Base-by-base conservation (phyloP, 2,888 invertebrate species). In the Microctonus hyperodae region DNA sequence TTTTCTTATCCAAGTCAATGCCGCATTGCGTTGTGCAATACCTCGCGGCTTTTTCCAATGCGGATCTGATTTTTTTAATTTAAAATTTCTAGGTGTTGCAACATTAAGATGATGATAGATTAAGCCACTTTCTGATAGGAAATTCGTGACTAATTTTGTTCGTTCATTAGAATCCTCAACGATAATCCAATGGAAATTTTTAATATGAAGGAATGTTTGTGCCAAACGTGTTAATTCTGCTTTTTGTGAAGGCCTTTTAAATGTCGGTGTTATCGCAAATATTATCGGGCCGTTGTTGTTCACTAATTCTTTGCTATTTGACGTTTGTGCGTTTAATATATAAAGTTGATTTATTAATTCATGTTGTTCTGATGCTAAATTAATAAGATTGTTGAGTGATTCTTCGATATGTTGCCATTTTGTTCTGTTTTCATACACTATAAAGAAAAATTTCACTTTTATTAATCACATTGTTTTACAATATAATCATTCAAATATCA, bases 241-340 rank as follows among this genome's bases (percentile, higher is more conserved):
- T 84, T 96, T 96, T 85, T 98, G 97, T 33, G 93, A 93, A 48
- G 93, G 90, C 69, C 97, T 88, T 28, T 90, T 84, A 83, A 96
- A 95, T 0, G 97, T 98, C 37, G 97, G 97, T 3, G 97, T 98
- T 74, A 98, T 91, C 16, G 93, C 93, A 83, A 94, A 97, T 73
- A 98, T 94, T 37, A 87, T 90, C 35, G 95, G 93, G 69, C 87
- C 77, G 72, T 86, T 84, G 33, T 83, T 79, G 70, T 81, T 78
- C 48, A 78, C 77, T 72, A 85, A 85, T 28, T 73, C 68, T 44
- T 69, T 71, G 48, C 68, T 68, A 6, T 16, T 55, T 22, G 58
- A 20, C 16, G 31, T 67, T 1, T 16, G 58, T 57, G 68, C 56
- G 65, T 61, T 60, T 4, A 67, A 60, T 48, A 68, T 44, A 56